Base-by-base conservation (phyloP, 2,797 vertebrate genomes). In the Coracias cyanogaster region DNA sequence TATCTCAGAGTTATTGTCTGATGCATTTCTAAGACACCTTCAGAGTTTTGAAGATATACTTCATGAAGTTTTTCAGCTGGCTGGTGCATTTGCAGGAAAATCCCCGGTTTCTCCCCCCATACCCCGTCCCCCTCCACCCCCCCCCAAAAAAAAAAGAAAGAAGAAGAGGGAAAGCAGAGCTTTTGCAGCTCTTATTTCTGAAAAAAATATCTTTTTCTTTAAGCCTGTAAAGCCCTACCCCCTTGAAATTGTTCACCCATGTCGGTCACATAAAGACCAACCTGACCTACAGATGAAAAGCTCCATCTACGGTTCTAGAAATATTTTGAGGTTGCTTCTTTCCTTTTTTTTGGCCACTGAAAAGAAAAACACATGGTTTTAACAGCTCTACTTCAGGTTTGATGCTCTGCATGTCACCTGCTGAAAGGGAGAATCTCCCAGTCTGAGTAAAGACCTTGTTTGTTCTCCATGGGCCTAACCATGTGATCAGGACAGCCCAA, bases 61-160 rank as follows among this genome's bases (percentile, higher is more conserved):
- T 49, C 25, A 1, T 5, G 29, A 62, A 2, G 11, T 18, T 24
- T 12, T 37, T 58, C 18, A 41, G 6, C 18, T 41, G 33, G 7
- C 14, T 28, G 21, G 4, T 52, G 28, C 3, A 11, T 87, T 29
- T 60, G 45, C 28, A 46, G 51, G 33, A 48, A 62, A 3, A 7
- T 14, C 6, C 7, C 4, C 19, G 25, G 12, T 57, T 46, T 35
- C 9, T 15, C 18, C 15, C 18, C 13, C 17, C 12, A 64, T 17
- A 37, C 0, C 5, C 7, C 5, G 0, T 37, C 0, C 1, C 13
- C 3, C 15, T 12, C 3, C 3, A 6, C 41, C 13, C 41, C 41
- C 41, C 41, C 15, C 41, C 5, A 0, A 11, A 37, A 26, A 16
- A 57, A 26, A 10, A 33, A 61, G 31, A 7, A 14, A 87, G 37